Percentiles rank a stretch among this genome's conserved stretches.
These are phyloP conservation scores for Tragopan temminckii DNA, from an alignment of 2,797 vertebrate species.

Conservation along the genomic window DNA sequence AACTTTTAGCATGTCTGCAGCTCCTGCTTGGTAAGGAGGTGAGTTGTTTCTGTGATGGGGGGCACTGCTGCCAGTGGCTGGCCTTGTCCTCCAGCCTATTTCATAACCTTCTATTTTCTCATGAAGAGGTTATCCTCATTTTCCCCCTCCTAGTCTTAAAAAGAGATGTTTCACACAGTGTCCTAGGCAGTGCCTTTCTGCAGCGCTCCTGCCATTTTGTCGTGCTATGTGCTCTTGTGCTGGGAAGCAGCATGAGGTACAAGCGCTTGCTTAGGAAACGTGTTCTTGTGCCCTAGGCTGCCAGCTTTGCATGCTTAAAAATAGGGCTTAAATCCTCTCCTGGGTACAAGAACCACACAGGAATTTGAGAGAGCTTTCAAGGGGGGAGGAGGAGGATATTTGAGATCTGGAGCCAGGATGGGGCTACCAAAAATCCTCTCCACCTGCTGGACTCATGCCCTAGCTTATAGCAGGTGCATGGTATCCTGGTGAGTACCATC, in stretches of 20 bases:
- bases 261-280: background rate
- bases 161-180: background rate
- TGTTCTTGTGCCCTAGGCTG: background rate
- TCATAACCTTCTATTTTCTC: conserved; percentile 46
- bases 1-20: conserved; percentile 29
- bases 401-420: conserved; percentile 22
- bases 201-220: conserved; percentile 1
- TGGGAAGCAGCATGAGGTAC: conserved; percentile 4
- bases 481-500: background rate
- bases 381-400: background rate
- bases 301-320: conserved; percentile 41
- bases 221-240: background rate
- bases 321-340: conserved; percentile 55
- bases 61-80: background rate
- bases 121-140: conserved; percentile 59
- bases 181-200: background rate
- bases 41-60: background rate
- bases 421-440: background rate
- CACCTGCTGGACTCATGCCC: conserved; percentile 33
- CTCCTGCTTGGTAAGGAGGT: background rate
- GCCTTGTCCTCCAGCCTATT: rapidly evolving
- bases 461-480: background rate
- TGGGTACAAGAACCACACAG: background rate
- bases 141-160: background rate
- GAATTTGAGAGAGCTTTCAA: conserved; percentile 7